phyloP scores from a whole-genome alignment of 2,797 vertebrate genomes.

The Anas capensis region DNA sequence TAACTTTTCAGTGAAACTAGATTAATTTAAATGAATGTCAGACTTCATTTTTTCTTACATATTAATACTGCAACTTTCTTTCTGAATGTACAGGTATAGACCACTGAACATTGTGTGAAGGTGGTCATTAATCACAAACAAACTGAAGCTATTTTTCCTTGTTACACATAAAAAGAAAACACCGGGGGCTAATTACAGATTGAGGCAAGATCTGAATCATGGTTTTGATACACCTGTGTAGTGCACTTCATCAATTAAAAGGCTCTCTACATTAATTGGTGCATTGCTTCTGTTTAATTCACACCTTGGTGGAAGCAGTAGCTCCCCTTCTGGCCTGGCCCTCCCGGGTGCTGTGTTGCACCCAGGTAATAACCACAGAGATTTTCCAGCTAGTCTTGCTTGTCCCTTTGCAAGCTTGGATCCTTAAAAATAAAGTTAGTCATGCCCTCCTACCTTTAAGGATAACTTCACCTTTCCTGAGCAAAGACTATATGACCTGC shows the following conservation, averaged over 20 bases:
- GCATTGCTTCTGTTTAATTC: slow-evolving; percentile 18
- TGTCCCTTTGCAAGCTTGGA: neutral
- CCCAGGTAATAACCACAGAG: neutral
- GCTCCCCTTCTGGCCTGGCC: neutral
- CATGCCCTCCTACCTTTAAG: neutral
- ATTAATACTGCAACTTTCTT: slow-evolving; percentile 8
- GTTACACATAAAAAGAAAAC: neutral
- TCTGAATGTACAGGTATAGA: neutral
- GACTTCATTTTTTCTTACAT: neutral
- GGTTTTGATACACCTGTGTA: neutral
- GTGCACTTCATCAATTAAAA: neutral
- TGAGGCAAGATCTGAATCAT: neutral
- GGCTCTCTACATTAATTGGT: neutral
- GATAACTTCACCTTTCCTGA: neutral
- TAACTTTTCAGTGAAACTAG: slow-evolving; percentile 15
- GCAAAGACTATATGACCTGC: neutral
- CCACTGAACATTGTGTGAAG: slow-evolving; percentile 9
- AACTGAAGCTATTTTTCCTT: neutral
- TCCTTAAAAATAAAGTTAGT: neutral
- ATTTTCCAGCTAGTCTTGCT: neutral
- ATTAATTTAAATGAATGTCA: slow-evolving; percentile 17
- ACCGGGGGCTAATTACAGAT: neutral
- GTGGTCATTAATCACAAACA: neutral
- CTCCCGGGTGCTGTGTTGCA: neutral
- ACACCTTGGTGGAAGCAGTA: neutral